Conservation (phyloP, 1,140 invertebrate genomes). For the Brachionus manjavacas region DNA sequence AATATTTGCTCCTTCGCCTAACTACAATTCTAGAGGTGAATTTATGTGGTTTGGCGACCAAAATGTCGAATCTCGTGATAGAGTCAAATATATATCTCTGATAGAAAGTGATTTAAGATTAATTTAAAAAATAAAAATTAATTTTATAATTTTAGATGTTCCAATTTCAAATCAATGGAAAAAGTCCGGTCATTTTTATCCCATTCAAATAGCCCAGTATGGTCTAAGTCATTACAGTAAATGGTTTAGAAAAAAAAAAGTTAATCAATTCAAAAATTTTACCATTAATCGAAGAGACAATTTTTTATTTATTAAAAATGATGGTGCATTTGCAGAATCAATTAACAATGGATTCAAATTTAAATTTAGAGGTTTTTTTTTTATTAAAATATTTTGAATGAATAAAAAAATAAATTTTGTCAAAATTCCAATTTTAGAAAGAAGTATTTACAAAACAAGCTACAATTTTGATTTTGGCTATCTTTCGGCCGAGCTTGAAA, state of each 20-base stretch:
- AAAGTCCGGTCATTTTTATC: conserved; percentile 81
- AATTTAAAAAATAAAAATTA: background rate
- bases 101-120: conserved; percentile 64
- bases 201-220: conserved; percentile 96
- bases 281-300: background rate
- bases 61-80: conserved; percentile 86
- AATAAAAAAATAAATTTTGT: no score
- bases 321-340: background rate
- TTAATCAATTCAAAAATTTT: conserved; percentile 49
- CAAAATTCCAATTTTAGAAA: background rate
- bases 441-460: conserved; percentile 43
- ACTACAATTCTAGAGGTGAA: background rate
- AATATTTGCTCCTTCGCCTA: background rate
- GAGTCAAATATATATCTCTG: conserved; percentile 90
- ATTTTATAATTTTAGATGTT: conserved; percentile 62
- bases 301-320: background rate
- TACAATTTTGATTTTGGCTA: background rate
- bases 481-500: background rate
- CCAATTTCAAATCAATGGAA: conserved; percentile 93
- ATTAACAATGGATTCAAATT: conserved; percentile 23
- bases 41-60: conserved; percentile 2
- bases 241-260: conserved; percentile 73
- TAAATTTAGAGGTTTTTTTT: background rate
- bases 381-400: background rate
- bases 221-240: conserved; percentile 94